These are phyloP conservation scores for Eupelmus urozonus DNA, from an alignment of 2,888 invertebrate species.

Conservation along the genomic window DNA sequence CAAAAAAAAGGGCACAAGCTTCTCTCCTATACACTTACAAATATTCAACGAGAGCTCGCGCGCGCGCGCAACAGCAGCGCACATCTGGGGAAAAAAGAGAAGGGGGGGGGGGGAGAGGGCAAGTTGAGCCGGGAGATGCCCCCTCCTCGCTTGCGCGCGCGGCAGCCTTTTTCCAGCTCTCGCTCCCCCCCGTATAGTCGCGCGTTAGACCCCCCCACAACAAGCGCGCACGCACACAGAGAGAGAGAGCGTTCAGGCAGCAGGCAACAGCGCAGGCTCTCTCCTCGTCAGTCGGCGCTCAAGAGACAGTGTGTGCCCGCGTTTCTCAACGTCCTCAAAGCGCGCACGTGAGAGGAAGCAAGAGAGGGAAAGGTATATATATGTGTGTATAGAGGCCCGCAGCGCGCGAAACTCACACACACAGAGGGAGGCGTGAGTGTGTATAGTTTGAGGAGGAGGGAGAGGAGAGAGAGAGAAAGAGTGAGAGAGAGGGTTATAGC, in stretches of 20 bases:
- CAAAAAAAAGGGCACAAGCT: too few species aligned
- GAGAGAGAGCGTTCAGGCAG: background rate
- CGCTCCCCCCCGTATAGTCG: background rate
- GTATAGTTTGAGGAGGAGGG: conserved; percentile 6
- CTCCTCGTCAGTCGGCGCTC: conserved; percentile 66
- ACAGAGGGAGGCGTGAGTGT: background rate
- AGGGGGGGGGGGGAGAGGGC: background rate
- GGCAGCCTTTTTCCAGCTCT: background rate
- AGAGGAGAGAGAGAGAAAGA: conserved; percentile 13
- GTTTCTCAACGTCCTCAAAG: background rate
- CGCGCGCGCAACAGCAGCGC: background rate
- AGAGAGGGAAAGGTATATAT: conserved; percentile 11
- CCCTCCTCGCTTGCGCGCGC: background rate
- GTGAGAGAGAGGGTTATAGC: conserved; percentile 15
- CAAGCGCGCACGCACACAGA: too few species aligned
- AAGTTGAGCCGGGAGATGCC: conserved; percentile 1
- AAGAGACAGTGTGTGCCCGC: conserved; percentile 61
- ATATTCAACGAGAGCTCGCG: background rate
- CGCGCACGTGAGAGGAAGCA: background rate
- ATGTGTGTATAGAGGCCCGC: background rate
- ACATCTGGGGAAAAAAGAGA: conserved; percentile 1
- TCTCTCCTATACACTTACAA: background rate
- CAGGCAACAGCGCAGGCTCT: background rate
- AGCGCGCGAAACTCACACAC: background rate
- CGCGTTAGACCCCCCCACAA: background rate